These are phyloP conservation scores for Pantelozetes paolii DNA, from an alignment of 2,888 invertebrate species.

Conservation along the genomic window DNA sequence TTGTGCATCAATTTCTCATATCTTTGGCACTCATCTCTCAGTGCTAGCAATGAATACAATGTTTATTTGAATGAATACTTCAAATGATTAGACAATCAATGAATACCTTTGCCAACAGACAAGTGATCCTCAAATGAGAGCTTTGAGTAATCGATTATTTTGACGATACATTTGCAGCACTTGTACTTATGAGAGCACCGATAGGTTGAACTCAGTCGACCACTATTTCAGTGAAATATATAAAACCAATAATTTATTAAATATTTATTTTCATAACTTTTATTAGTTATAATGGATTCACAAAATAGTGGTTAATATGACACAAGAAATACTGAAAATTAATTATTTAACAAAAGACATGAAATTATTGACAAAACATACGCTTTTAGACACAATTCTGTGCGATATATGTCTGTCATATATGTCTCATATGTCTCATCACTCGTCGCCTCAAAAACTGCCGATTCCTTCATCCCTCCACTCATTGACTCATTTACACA, in stretches of 20 bases:
- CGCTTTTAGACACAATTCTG: neutral
- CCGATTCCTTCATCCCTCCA: neutral
- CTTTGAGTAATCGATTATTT: neutral
- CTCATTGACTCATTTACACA: neutral
- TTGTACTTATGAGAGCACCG: neutral
- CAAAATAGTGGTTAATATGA: too few species aligned
- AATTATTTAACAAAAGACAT: neutral
- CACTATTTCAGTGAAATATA: neutral
- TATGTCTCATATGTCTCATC: too few species aligned
- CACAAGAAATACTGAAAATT: too few species aligned
- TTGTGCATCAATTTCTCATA: conserved; percentile 99
- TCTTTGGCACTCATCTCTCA: neutral
- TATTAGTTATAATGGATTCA: too few species aligned
- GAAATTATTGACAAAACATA: neutral
- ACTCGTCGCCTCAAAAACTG: neutral
- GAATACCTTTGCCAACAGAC: neutral
- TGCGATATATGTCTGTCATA: neutral
- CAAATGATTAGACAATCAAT: neutral
- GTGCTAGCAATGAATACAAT: neutral
- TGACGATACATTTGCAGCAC: neutral
- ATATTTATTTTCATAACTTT: neutral
- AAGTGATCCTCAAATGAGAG: neutral
- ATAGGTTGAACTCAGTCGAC: conserved; percentile 4
- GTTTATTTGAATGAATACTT: neutral
- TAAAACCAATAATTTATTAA: neutral